Percentiles rank a stretch among this genome's conserved stretches.
Evolutionary conservation across 2,113 vertebrate genomes (phyloP).

Genomic region (Prionailurus bengalensis): DNA sequence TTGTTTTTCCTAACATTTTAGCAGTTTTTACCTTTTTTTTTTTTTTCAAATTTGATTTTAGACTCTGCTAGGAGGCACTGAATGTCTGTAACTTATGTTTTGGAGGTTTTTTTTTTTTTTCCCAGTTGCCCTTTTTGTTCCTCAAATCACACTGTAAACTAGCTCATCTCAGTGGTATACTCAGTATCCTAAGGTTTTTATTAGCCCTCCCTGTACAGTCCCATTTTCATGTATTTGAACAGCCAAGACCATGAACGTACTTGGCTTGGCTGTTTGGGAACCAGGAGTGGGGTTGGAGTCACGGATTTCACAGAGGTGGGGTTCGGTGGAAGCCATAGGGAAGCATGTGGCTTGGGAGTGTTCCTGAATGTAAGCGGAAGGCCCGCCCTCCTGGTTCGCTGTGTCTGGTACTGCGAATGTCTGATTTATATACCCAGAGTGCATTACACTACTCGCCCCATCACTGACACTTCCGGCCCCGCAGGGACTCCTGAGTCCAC

Average conservation of each 20-base stretch:
- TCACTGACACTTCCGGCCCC: slow-evolving; percentile 75
- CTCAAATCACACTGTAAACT: slow-evolving; percentile 82
- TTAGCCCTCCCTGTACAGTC: slow-evolving; percentile 27
- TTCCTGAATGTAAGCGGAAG: slow-evolving; percentile 82
- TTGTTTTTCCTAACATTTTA: slow-evolving; percentile 68
- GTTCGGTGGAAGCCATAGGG: slow-evolving; percentile 80
- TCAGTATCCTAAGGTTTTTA: slow-evolving; percentile 61
- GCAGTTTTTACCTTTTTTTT: slow-evolving; percentile 42
- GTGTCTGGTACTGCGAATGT: slow-evolving; percentile 81
- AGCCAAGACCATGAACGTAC: background rate
- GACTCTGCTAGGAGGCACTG: slow-evolving; percentile 83
- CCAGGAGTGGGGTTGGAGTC: slow-evolving; percentile 27
- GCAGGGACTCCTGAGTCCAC: slow-evolving; percentile 40
- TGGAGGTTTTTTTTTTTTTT: slow-evolving; percentile 25
- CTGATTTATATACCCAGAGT: slow-evolving; percentile 83
- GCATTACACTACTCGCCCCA: slow-evolving; percentile 83
- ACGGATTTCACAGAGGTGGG: slow-evolving; percentile 64
- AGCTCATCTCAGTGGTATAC: slow-evolving; percentile 81
- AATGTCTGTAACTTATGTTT: slow-evolving; percentile 75
- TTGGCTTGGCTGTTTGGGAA: slow-evolving; percentile 25
- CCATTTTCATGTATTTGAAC: background rate
- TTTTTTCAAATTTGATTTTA: slow-evolving; percentile 72
- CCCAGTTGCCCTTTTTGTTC: slow-evolving; percentile 52
- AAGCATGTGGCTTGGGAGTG: slow-evolving; percentile 78
- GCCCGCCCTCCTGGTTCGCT: slow-evolving; percentile 71